Conservation (phyloP, 2,113 vertebrate genomes). For the Pluvialis apricaria region DNA sequence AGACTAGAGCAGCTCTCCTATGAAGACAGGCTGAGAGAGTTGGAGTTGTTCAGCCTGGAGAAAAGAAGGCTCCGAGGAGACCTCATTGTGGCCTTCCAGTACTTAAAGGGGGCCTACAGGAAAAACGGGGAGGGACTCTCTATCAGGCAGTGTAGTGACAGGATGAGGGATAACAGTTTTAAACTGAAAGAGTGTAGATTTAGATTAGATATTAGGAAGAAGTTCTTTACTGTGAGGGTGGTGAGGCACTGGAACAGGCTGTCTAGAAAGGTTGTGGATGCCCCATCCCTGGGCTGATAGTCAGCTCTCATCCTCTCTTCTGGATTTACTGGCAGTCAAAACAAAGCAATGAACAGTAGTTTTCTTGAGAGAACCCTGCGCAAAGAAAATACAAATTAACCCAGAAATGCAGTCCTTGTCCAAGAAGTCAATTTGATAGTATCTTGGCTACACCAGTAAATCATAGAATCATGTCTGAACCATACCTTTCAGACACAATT, state of each 20-base stretch:
- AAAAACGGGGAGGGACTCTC: too few relatives aligned
- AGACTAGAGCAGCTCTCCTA: too few relatives aligned
- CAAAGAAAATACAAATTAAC: neutral
- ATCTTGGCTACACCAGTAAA: neutral
- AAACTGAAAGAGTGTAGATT: neutral
- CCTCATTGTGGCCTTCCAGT: too few relatives aligned
- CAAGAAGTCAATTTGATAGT: neutral
- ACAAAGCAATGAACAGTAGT: slow-evolving; percentile 75
- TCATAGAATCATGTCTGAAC: too few relatives aligned
- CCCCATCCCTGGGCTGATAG: slow-evolving; percentile 31
- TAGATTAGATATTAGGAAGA: neutral
- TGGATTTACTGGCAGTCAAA: slow-evolving; percentile 73
- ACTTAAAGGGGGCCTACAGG: too few relatives aligned
- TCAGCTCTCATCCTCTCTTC: slow-evolving; percentile 82
- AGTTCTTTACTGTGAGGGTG: neutral
- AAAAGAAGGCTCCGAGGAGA: too few relatives aligned
- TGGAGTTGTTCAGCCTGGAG: too few relatives aligned
- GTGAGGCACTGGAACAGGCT: neutral
- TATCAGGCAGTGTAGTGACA: too few relatives aligned
- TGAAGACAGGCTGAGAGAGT: too few relatives aligned
- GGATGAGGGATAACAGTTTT: neutral
- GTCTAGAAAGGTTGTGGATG: neutral
- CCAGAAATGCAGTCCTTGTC: neutral
- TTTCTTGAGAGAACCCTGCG: slow-evolving; percentile 76
- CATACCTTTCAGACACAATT: too few relatives aligned